Base-by-base conservation (phyloP, 2,888 invertebrate species). In the Caenorhabditis sulstoni region DNA sequence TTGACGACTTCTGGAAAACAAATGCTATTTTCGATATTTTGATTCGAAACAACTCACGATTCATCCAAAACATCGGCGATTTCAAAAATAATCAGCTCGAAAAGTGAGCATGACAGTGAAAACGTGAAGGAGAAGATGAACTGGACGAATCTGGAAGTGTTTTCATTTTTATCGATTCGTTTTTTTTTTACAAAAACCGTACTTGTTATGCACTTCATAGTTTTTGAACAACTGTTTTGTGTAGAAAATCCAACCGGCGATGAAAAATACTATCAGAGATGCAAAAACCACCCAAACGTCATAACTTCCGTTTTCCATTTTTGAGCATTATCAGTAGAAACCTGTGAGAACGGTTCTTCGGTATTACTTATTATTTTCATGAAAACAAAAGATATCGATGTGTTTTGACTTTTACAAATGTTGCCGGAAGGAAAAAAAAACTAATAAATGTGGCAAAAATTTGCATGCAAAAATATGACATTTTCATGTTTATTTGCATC, bases 71-170 rank as follows among this genome's bases (percentile, higher is more conserved):
- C 94, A 37, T 95, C 97, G 76, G 97, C 93, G 85, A 99, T 99
- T 93, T 99, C 99, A 92, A 99, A 99, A 90, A 99, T 99, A 79
- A 99, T 98, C 73, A 99, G 92, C 91, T 99, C 98, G 91, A 99
- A 99, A 96, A 99, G 96, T 1, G 97, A 96, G 90, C 98, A 96
- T 23, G 98, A 98, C 16, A 99, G 92, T 0, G 98, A 95, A 91
- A 99, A 96, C 41, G 97, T 99, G 29, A 94, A 93, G 0, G 98
- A 97, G 91, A 99, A 99, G 90, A 97, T 95, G 4, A 98, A 92
- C 91, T 98, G 96, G 1, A 99, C 97, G 75, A 96, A 92, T 77
- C 95, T 93, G 90, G 59, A 81, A 65, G 47, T 8, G 11, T 16
- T 53, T 23, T 37, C 11, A 41, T 8, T 41, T 8, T 11, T 7